Evolutionary conservation across 2,888 invertebrate species (phyloP), one percentile per base, ranked within the genome.

Genomic region (Ornithoptera priamus): DNA sequence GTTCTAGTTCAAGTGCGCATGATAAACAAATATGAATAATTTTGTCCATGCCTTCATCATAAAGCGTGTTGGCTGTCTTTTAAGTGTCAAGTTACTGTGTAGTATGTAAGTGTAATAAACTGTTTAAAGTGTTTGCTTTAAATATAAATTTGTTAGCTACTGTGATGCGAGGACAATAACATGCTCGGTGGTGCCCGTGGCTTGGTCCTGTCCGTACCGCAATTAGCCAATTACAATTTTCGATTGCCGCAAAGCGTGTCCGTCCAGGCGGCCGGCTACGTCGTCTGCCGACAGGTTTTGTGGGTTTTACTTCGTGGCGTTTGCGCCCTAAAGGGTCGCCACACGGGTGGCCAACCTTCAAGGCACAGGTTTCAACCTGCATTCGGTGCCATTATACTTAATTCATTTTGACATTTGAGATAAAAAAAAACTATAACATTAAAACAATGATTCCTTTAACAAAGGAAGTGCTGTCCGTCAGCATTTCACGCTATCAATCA

Each of bases 171-270:
- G 72, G 74, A 76, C 78, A 75, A 74, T 73, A 75, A 80, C 75
- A 71, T 77, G 73, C 73, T 73, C 67, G 69, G 70, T 71, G 68
- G 72, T 72, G 74, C 74, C 73, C 30, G 30, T 30, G 74, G 77
- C 74, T 76, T 76, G 79, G 77, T 79, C 36, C 53, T 70, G 70
- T 63, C 39, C 76, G 71, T 79, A 75, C 75, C 76, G 74, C 80
- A 87, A 88, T 89, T 86, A 87, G 82, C 81, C 81, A 85, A 87
- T 85, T 82, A 85, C 82, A 86, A 87, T 89, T 88, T 89, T 88
- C 85, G 87, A 88, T 88, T 88, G 86, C 81, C 78, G 79, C 77
- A 77, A 75, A 83, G 83, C 85, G 81, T 85, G 82, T 82, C 83
- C 77, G 75, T 76, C 74, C 58, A 62, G 65, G 78, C 77, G 75